phyloP scores from a whole-genome alignment of 2,888 invertebrate species.

The Branchinecta sandiegonensis region DNA sequence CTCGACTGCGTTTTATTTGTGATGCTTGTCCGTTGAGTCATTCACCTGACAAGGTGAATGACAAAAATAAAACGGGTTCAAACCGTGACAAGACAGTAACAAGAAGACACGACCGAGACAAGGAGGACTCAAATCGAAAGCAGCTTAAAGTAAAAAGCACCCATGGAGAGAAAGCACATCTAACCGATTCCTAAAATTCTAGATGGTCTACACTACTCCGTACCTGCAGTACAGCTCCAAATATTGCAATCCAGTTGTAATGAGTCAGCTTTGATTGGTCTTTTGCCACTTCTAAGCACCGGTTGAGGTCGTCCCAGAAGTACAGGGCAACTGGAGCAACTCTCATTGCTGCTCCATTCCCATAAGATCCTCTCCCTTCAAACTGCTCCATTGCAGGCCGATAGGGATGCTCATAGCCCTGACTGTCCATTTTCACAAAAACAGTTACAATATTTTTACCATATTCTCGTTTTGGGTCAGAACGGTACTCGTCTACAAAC shows the following conservation, averaged over 20 bases:
- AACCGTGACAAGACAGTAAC: too few relatives aligned
- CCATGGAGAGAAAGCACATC: too few relatives aligned
- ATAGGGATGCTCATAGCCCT: slow-evolving; percentile 44
- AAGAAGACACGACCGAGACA: too few relatives aligned
- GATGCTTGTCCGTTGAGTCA: too few relatives aligned
- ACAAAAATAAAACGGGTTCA: too few relatives aligned
- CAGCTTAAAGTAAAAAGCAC: too few relatives aligned
- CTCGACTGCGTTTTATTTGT: too few relatives aligned
- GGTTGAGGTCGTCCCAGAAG: slow-evolving; percentile 38
- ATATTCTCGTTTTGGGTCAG: slow-evolving; percentile 49
- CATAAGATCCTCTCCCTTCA: slow-evolving; percentile 51
- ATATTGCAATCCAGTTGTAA: slow-evolving; percentile 39
- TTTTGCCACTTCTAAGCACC: slow-evolving; percentile 40
- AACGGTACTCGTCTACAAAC: slow-evolving; percentile 48
- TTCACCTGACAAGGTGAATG: too few relatives aligned
- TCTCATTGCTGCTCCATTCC: slow-evolving; percentile 65
- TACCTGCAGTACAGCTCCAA: slow-evolving; percentile 44
- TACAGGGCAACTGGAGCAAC: slow-evolving; percentile 50
- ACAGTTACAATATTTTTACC: slow-evolving; percentile 43
- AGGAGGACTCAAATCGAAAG: too few relatives aligned
- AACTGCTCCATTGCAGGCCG: slow-evolving; percentile 51
- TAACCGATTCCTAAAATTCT: too few relatives aligned
- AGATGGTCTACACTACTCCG: too few relatives aligned
- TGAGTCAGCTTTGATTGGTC: slow-evolving; percentile 48
- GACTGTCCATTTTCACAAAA: slow-evolving; percentile 41